These are phyloP conservation scores for Aleiodes alternator DNA, from an alignment of 2,888 invertebrate genomes.

Conservation along the genomic window DNA sequence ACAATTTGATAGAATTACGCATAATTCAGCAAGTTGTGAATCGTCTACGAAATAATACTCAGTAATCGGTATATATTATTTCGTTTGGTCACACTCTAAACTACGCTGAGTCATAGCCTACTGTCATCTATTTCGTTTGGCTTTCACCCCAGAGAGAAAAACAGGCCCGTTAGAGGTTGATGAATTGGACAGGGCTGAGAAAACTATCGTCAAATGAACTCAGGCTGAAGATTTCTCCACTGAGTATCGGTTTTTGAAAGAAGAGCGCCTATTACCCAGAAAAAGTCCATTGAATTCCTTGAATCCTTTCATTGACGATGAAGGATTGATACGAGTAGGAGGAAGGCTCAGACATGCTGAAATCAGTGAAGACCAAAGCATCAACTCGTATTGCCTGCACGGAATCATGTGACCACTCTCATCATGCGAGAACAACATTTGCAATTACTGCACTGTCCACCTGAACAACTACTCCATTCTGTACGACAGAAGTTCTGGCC, in stretches of 20 bases:
- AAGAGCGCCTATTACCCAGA: background rate
- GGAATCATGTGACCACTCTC: conserved; percentile 42
- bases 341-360: conserved; percentile 47
- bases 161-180: conserved; percentile 35
- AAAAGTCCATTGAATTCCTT: conserved; percentile 44
- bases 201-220: conserved; percentile 38
- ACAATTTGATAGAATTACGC: too few species aligned
- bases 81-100: background rate
- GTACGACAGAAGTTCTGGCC: conserved; percentile 63
- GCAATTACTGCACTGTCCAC: conserved; percentile 53
- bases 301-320: conserved; percentile 42
- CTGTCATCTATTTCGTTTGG: conserved; percentile 36
- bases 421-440: conserved; percentile 55
- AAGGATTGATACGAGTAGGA: conserved; percentile 51
- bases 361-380: conserved; percentile 42
- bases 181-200: conserved; percentile 44
- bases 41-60: too few species aligned
- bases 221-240: conserved; percentile 42
- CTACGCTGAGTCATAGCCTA: conserved; percentile 43
- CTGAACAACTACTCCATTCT: conserved; percentile 49
- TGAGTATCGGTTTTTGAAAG: too few species aligned
- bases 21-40: too few species aligned
- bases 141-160: background rate
- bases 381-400: conserved; percentile 43
- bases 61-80: too few species aligned